A percentile compares a stretch with the other conserved stretches of the same genome.
Evolutionary conservation across 2,113 vertebrate genomes (phyloP).

Genomic region (Serinus canaria): DNA sequence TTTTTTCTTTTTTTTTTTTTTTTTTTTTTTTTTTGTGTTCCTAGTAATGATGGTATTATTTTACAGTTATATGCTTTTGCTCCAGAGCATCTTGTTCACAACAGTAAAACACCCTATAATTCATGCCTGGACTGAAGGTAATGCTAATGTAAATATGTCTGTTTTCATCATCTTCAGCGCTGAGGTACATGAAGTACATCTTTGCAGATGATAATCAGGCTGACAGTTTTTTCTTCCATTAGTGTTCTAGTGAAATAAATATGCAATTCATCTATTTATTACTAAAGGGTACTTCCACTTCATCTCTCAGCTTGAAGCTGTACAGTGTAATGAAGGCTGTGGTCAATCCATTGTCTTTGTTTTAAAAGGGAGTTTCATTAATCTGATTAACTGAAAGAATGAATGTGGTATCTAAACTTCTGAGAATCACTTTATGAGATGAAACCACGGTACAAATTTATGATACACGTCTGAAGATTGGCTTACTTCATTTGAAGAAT

Average conservation of each 20-base stretch:
- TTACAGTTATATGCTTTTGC: neutral
- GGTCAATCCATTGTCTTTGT: neutral
- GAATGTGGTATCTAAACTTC: neutral
- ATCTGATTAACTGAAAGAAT: neutral
- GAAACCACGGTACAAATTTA: neutral
- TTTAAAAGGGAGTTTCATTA: neutral
- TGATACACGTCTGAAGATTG: neutral
- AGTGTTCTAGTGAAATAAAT: constrained; percentile 35
- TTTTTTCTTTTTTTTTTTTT: neutral
- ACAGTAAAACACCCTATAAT: neutral
- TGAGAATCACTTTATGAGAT: neutral
- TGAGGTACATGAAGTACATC: neutral
- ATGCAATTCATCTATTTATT: constrained; percentile 2
- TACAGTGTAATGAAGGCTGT: neutral
- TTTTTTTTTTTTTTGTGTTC: neutral
- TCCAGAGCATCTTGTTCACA: neutral
- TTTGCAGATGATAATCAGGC: constrained; percentile 13
- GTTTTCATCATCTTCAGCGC: neutral
- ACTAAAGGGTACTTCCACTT: neutral
- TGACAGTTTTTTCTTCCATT: constrained; percentile 30
- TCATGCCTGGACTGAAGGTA: neutral
- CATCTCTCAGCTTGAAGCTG: neutral
- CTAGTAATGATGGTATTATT: neutral
- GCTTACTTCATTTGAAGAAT: neutral
- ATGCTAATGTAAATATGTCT: constrained; percentile 24